A percentile compares a stretch with the other conserved stretches of the same genome.
These are phyloP conservation scores for Lontra canadensis DNA, from an alignment of 2,113 vertebrate species.

Conservation along the genomic window DNA sequence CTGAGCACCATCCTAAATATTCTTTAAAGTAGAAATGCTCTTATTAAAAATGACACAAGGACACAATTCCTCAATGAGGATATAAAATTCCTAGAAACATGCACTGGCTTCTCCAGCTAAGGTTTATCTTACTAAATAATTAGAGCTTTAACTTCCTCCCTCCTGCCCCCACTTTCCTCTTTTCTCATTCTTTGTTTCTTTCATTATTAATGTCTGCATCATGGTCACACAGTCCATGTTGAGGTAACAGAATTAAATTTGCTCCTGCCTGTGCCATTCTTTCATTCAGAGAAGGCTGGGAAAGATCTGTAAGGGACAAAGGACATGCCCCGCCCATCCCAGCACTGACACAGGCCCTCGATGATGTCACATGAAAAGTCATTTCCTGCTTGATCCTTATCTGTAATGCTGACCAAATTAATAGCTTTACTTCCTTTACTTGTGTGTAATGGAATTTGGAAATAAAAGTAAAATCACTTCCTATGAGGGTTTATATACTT, in stretches of 20 bases:
- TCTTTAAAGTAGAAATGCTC: background rate
- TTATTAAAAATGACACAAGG: background rate
- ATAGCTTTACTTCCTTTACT: constrained; percentile 63
- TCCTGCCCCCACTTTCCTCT: background rate
- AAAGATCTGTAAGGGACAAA: background rate
- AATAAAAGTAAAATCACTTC: constrained; percentile 59
- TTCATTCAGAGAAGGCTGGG: background rate
- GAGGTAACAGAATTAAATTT: background rate
- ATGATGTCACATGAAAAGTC: constrained; percentile 64
- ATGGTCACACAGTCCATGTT: background rate
- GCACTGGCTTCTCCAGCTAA: background rate
- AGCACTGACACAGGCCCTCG: background rate
- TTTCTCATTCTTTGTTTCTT: background rate
- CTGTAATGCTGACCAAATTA: constrained; percentile 46
- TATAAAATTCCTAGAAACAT: background rate
- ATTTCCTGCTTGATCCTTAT: constrained; percentile 72
- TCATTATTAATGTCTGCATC: background rate
- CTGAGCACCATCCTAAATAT: background rate
- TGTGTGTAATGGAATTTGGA: constrained; percentile 35
- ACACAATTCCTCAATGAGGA: background rate
- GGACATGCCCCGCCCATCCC: background rate
- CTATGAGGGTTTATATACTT: constrained; percentile 45
- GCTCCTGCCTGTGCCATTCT: background rate
- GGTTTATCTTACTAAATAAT: background rate
- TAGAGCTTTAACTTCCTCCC: background rate